Conservation (phyloP, 2,888 invertebrate genomes). For the Nymphalis c-album region DNA sequence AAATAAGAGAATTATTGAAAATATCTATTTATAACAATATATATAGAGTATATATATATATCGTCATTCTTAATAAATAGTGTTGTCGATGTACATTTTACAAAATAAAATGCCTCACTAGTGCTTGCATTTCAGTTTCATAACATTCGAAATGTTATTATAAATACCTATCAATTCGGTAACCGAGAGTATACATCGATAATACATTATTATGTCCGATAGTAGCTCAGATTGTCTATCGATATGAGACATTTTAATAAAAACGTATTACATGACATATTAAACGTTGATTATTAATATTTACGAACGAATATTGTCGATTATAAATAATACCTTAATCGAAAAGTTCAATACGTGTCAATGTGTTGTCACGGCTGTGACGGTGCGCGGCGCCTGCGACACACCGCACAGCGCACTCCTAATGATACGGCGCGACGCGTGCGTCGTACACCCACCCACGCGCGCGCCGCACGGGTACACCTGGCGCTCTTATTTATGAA, state of each 20-base stretch:
- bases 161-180: neutral
- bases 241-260: neutral
- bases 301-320: neutral
- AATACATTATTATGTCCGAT: too few relatives aligned
- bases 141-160: neutral
- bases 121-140: too few relatives aligned
- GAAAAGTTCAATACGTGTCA: conserved; percentile 9
- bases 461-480: conserved; percentile 1
- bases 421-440: conserved; percentile 17
- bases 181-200: neutral
- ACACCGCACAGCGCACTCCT: conserved; percentile 2
- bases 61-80: too few relatives aligned
- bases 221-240: neutral
- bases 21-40: too few relatives aligned
- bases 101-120: too few relatives aligned
- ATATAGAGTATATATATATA: too few relatives aligned
- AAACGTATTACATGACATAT: neutral
- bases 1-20: too few relatives aligned
- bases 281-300: neutral
- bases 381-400: conserved; percentile 14
- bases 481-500: conserved; percentile 11
- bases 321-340: conserved; percentile 9
- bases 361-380: conserved; percentile 9
- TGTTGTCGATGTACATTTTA: too few relatives aligned
- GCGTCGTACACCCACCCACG: conserved; percentile 4